A percentile compares a stretch with the other conserved stretches of the same genome.
Evolutionary conservation across 2,113 vertebrate species (phyloP).

Genomic region (Lipophrys pholis): DNA sequence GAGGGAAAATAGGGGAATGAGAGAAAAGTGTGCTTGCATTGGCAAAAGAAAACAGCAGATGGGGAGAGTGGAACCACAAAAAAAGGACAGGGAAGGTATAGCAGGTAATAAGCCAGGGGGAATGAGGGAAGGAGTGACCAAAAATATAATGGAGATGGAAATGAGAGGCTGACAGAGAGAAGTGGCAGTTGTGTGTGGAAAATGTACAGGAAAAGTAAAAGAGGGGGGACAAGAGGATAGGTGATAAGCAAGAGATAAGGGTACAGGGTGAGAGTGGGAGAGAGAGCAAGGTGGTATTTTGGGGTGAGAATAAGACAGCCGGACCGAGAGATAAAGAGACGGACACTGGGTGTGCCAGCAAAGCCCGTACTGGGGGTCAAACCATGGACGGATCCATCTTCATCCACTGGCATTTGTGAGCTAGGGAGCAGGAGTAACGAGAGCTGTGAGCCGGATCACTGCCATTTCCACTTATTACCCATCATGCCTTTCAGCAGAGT

Average conservation of each 20-base stretch:
- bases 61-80: conserved; percentile 41
- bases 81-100: conserved; percentile 51
- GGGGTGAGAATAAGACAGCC: conserved; percentile 50
- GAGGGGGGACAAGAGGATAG: conserved; percentile 42
- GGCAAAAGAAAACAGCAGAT: conserved; percentile 54
- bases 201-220: conserved; percentile 41
- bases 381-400: conserved; percentile 67
- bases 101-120: conserved; percentile 56
- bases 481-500: conserved; percentile 79
- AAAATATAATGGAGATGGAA: conserved; percentile 53
- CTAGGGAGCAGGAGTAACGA: conserved; percentile 44
- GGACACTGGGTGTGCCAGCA: conserved; percentile 47
- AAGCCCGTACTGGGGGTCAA: conserved; percentile 63
- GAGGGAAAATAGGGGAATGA: conserved; percentile 24
- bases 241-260: conserved; percentile 49
- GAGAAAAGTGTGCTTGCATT: conserved; percentile 19
- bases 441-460: conserved; percentile 73
- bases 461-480: conserved; percentile 82
- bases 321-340: conserved; percentile 51
- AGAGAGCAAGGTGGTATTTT: conserved; percentile 42
- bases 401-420: conserved; percentile 71
- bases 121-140: conserved; percentile 49
- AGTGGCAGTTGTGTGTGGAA: conserved; percentile 37
- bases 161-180: conserved; percentile 32
- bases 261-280: conserved; percentile 22